Conservation (phyloP, 2,113 vertebrate genomes). For the Dasypus novemcinctus region DNA sequence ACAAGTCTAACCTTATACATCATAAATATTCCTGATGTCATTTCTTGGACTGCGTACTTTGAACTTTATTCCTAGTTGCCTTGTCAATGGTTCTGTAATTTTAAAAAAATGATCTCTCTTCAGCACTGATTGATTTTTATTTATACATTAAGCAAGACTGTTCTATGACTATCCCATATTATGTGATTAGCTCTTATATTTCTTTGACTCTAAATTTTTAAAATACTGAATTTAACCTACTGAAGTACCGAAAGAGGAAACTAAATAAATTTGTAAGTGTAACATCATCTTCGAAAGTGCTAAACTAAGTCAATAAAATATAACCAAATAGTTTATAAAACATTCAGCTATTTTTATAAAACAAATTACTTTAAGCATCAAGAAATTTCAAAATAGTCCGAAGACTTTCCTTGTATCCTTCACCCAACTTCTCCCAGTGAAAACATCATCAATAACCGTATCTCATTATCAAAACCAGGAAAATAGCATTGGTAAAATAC, state of each 20-base stretch:
- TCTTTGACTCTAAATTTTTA: not conserved
- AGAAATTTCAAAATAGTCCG: not conserved
- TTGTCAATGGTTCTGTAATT: not conserved
- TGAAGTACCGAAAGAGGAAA: not conserved
- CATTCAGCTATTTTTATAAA: constrained; percentile 24
- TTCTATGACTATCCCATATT: not conserved
- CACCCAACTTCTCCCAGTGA: not conserved
- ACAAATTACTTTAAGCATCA: not conserved
- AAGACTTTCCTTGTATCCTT: not conserved
- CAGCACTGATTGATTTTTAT: not conserved
- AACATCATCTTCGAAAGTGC: not conserved
- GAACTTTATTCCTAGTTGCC: not conserved
- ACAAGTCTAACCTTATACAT: not conserved
- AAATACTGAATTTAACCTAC: not conserved
- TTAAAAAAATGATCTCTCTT: not conserved
- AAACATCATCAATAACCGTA: not conserved
- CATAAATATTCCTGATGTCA: not conserved
- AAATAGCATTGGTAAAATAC: not conserved
- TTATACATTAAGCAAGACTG: not conserved
- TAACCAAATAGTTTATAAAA: constrained; percentile 31
- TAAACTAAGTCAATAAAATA: not conserved
- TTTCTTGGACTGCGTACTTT: not conserved
- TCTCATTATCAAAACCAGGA: not conserved
- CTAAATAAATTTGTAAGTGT: not conserved
- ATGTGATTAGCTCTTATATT: not conserved